Conservation (phyloP, 2,113 vertebrate species). For the Heterotilapia buettikoferi region DNA sequence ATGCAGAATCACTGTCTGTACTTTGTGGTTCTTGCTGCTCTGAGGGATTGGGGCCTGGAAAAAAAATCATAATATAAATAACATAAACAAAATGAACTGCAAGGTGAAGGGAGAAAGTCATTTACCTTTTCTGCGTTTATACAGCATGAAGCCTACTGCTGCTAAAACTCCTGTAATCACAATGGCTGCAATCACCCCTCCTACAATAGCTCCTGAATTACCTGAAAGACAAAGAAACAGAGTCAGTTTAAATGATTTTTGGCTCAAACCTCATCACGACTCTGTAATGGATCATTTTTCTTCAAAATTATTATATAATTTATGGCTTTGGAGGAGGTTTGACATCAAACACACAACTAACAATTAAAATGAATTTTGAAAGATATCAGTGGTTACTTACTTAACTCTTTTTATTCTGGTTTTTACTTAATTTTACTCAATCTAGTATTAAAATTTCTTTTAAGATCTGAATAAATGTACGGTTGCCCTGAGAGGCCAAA, state of each 20-base stretch:
- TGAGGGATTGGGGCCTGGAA: no score
- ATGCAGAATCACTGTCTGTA: no score
- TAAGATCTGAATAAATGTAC: no score
- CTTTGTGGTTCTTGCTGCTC: no score
- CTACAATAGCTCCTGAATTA: neutral
- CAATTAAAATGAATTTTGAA: neutral
- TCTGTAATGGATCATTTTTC: neutral
- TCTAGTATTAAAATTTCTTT: neutral
- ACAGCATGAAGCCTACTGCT: neutral
- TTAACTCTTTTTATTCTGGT: neutral
- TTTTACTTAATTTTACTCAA: no score
- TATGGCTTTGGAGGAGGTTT: neutral
- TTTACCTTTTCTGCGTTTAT: neutral
- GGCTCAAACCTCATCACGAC: neutral
- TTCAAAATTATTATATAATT: neutral
- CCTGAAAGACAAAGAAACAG: neutral
- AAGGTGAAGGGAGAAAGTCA: fast-evolving
- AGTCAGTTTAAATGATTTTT: neutral
- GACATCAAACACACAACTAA: neutral
- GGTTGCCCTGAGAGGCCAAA: no score
- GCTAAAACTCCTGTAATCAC: neutral
- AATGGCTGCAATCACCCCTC: neutral
- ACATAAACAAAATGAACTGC: neutral
- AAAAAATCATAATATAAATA: neutral
- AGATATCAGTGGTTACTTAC: neutral